These are phyloP conservation scores for Gavialis gangeticus DNA, from an alignment of 2,113 vertebrate species.

Conservation along the genomic window DNA sequence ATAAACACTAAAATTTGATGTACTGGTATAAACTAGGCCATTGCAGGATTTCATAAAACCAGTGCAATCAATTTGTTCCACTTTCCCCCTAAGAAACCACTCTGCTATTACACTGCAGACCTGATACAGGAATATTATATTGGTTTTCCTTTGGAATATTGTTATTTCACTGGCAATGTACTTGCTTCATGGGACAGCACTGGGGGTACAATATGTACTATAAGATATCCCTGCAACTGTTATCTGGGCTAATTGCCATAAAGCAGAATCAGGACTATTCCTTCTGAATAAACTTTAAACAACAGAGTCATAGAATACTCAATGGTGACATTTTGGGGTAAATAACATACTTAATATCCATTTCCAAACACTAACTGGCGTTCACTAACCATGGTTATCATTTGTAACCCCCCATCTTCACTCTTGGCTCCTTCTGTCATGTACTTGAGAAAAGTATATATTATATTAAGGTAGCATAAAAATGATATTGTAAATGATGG, in stretches of 20 bases:
- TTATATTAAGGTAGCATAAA: not conserved
- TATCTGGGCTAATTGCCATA: not conserved
- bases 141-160: not conserved
- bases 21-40: not conserved
- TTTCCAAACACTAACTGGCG: not conserved
- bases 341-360: not conserved
- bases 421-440: not conserved
- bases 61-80: not conserved
- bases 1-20: not conserved
- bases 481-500: too few species aligned
- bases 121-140: not conserved
- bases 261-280: not conserved
- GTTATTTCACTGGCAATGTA: not conserved
- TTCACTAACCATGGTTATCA: not conserved
- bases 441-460: not conserved
- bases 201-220: not conserved
- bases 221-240: not conserved
- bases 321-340: not conserved
- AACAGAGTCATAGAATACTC: not conserved
- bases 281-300: not conserved
- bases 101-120: not conserved
- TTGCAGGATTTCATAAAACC: not conserved
- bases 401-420: not conserved
- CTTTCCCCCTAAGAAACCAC: not conserved
- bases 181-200: not conserved